These are phyloP conservation scores for Eucera pruinosa DNA, from an alignment of 2,888 invertebrate genomes.

Conservation along the genomic window DNA sequence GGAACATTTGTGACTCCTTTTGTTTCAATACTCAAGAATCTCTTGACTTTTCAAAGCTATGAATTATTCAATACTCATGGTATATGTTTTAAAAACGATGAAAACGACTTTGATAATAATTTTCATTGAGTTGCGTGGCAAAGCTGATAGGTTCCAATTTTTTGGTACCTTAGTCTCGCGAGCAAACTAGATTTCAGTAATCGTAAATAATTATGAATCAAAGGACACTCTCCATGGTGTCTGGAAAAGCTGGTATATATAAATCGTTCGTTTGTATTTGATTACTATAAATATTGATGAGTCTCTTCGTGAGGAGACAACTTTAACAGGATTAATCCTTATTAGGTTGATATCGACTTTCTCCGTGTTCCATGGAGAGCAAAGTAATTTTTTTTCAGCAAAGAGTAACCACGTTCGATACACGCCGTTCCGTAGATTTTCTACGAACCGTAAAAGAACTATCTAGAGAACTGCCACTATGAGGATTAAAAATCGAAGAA, in stretches of 20 bases:
- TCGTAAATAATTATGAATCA: too few relatives aligned
- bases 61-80: conserved; percentile 42
- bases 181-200: too few relatives aligned
- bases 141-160: too few relatives aligned
- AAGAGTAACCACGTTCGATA: conserved; percentile 32
- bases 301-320: too few relatives aligned
- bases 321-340: too few relatives aligned
- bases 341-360: too few relatives aligned
- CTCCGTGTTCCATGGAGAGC: conserved; percentile 6
- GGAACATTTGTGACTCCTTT: conserved; percentile 5
- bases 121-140: not conserved
- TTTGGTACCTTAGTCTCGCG: too few relatives aligned
- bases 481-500: conserved; percentile 1
- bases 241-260: too few relatives aligned
- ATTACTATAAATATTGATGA: too few relatives aligned
- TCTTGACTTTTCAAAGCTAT: conserved; percentile 12
- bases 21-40: conserved; percentile 27
- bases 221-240: too few relatives aligned
- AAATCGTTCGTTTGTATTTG: too few relatives aligned
- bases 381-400: conserved; percentile 25
- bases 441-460: conserved; percentile 31
- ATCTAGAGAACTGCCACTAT: conserved; percentile 56
- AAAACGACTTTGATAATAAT: conserved; percentile 10
- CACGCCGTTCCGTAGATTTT: conserved; percentile 40
- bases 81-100: conserved; percentile 2